These are phyloP conservation scores for Scelioninae gen. 1 DNA, from an alignment of 2,888 invertebrate species.

Conservation along the genomic window DNA sequence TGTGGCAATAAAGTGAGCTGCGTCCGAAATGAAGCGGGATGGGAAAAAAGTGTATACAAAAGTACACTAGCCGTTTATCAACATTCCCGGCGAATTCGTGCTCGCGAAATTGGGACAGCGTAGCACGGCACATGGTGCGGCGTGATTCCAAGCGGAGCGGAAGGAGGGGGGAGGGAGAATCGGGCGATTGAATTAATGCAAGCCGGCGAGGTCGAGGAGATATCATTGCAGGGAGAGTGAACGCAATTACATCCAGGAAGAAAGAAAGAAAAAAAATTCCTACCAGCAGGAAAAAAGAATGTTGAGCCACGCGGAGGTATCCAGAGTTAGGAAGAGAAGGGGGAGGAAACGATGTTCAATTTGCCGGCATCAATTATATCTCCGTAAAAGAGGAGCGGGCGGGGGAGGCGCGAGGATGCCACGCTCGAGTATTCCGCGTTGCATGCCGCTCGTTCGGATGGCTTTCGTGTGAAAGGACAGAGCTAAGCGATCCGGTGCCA, in stretches of 20 bases:
- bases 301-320: conserved; percentile 32
- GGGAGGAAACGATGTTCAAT: conserved; percentile 72
- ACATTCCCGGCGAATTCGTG: conserved; percentile 44
- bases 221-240: conserved; percentile 68
- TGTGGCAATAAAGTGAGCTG: neutral
- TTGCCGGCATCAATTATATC: conserved; percentile 73
- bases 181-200: conserved; percentile 59
- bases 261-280: conserved; percentile 53
- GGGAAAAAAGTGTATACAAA: conserved; percentile 14
- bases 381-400: conserved; percentile 54
- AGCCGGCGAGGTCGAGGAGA: conserved; percentile 49
- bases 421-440: conserved; percentile 69
- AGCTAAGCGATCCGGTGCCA: conserved; percentile 55
- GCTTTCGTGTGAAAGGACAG: conserved; percentile 75
- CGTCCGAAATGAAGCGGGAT: conserved; percentile 12
- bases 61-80: conserved; percentile 34
- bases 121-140: conserved; percentile 40
- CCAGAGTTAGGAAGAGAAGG: conserved; percentile 15
- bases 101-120: conserved; percentile 57
- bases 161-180: conserved; percentile 39
- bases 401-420: conserved; percentile 59
- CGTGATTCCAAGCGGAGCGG: conserved; percentile 56
- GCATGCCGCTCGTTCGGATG: conserved; percentile 70
- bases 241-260: conserved; percentile 67
- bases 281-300: conserved; percentile 36